Evolutionary conservation across 92 coral and sea anemone genomes (phyloP), one percentile per base, ranked within the genome.

Genomic region (Ricordea florida): DNA sequence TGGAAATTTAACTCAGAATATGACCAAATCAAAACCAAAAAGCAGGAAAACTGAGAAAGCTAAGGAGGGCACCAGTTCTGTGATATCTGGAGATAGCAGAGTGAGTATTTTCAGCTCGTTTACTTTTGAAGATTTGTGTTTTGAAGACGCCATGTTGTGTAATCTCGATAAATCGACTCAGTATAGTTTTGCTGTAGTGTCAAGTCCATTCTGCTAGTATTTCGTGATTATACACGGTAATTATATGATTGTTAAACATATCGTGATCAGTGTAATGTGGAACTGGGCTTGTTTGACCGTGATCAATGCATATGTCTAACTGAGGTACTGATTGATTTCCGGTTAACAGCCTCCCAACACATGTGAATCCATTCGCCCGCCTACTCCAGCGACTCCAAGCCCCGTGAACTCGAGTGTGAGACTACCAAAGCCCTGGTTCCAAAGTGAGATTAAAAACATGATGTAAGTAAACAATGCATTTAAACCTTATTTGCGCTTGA

Each of bases 1-100:
- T 18, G 30, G 29, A 27, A 40, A 53, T 23, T 70, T 40, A 45
- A 38, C 38, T 11, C 10, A 50, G n/a, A 83, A 36, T 11, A 94
- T 94, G 98, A 94, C 97, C 15, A 94, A 94, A 74, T 87, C 98
- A 2, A 94, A 94, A 67, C 88, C 97, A 10, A 94, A 94, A 74
- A 67, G 85, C 58, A 94, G 92, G 79, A 94, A 94, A 80, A 34
- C 66, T 45, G 92, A 86, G 37, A 79, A 70, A 68, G 80, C 76
- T 42, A 83, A 78, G 89, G 97, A 93, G 29, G 42, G 32, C 13
- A 79, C 62, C 51, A 57, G 80, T 30, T 62, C 80, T 1, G 26
- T 79, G n/a, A 74, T 53, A 48, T 31, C 69, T 22, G 62, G 76
- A 32, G 89, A 91, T 26, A 69, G 57, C 59, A 85, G 73, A 88